Percentiles rank a stretch among this genome's conserved stretches.
These are phyloP conservation scores for Tachysurus vachellii DNA, from an alignment of 2,113 vertebrate species.

Conservation along the genomic window DNA sequence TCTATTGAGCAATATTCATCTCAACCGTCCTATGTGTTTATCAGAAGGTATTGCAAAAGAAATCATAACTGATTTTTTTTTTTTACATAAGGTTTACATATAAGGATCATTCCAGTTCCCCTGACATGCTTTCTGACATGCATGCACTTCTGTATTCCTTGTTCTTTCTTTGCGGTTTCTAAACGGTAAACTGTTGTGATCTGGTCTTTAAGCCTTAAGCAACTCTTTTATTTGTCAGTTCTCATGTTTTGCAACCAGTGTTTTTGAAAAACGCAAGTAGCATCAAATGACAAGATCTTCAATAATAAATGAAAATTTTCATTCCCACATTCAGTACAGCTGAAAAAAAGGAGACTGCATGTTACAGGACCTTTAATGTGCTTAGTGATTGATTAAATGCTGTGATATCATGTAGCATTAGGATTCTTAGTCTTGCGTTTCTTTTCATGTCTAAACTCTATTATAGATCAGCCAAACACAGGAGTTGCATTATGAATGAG, in stretches of 20 bases:
- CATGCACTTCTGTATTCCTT: background rate
- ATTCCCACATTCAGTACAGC: background rate
- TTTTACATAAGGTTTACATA: background rate
- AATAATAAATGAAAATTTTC: conserved; percentile 2
- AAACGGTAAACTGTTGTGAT: background rate
- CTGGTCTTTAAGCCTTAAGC: background rate
- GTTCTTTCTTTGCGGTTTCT: background rate
- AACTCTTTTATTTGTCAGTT: conserved; percentile 12
- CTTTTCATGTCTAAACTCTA: conserved; percentile 15
- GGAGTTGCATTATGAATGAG: conserved; percentile 40
- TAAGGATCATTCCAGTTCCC: background rate
- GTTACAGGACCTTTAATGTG: background rate
- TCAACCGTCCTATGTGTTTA: background rate
- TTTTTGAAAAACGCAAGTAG: conserved; percentile 27
- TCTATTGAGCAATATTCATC: background rate
- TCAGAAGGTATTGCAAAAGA: background rate
- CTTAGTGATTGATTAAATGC: background rate
- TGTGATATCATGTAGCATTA: background rate
- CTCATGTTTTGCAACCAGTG: conserved; percentile 15
- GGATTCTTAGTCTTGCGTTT: background rate
- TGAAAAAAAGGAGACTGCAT: background rate
- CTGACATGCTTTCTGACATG: background rate
- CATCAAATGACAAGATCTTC: conserved; percentile 19
- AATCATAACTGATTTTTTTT: background rate
- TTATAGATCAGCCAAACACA: background rate